These are phyloP conservation scores for Hydraecia micacea DNA, from an alignment of 2,888 invertebrate genomes.

Conservation along the genomic window DNA sequence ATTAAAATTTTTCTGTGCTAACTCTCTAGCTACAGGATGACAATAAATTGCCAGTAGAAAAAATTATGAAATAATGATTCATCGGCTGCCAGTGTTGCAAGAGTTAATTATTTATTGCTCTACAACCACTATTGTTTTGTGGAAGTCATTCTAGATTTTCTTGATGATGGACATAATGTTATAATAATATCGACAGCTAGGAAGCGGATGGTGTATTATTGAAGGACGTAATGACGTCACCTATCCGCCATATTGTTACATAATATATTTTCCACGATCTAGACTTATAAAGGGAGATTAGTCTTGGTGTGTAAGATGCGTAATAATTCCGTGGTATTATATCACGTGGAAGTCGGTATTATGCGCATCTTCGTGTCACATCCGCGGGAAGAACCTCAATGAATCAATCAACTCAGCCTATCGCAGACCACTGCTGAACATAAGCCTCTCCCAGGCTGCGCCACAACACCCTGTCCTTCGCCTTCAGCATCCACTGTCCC, in stretches of 20 bases:
- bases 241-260: conserved; percentile 37
- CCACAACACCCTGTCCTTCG: neutral
- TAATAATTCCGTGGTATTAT: neutral
- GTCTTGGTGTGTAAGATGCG: neutral
- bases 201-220: conserved; percentile 49
- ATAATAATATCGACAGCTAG: conserved; percentile 48
- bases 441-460: neutral
- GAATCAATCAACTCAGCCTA: neutral
- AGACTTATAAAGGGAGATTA: conserved; percentile 19
- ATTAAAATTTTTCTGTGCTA: neutral
- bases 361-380: neutral
- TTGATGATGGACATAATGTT: conserved; percentile 29
- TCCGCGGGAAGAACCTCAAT: neutral
- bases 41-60: conserved; percentile 12
- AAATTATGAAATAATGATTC: conserved; percentile 10
- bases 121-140: conserved; percentile 47
- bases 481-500: neutral
- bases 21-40: conserved; percentile 21
- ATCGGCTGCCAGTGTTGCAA: conserved; percentile 20
- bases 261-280: conserved; percentile 24
- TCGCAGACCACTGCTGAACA: neutral
- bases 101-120: conserved; percentile 44
- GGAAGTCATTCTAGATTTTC: conserved; percentile 33
- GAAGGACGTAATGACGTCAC: conserved; percentile 34
- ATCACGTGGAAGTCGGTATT: conserved; percentile 1